A percentile compares a stretch with the other conserved stretches of the same genome.
Conservation (phyloP, 2,113 vertebrate genomes). For the Lepus americanus region DNA sequence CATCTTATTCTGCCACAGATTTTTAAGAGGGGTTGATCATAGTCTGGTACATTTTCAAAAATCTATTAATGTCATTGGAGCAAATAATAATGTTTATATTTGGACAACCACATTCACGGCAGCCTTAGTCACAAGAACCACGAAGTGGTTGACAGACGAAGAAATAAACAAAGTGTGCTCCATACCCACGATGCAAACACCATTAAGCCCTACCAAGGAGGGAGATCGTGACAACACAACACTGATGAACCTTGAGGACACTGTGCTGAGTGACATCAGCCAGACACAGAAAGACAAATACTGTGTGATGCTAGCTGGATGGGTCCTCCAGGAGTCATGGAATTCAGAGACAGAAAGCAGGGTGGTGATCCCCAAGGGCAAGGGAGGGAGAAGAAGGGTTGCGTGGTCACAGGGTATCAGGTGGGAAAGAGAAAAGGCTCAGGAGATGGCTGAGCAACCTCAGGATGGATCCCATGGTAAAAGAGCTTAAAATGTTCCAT, state of each 20-base stretch:
- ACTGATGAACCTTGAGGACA: background rate
- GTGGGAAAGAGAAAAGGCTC: background rate
- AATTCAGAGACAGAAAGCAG: background rate
- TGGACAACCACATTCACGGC: background rate
- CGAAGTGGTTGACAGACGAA: background rate
- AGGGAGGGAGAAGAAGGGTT: background rate
- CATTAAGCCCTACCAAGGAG: background rate
- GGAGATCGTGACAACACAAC: background rate
- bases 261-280: background rate
- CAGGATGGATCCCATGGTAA: rapidly evolving
- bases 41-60: background rate
- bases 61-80: background rate
- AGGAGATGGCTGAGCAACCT: background rate
- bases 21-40: background rate
- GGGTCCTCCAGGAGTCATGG: background rate
- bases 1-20: background rate
- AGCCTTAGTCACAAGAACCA: background rate
- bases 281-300: background rate
- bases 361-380: rapidly evolving
- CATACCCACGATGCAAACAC: too few relatives aligned
- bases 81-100: background rate
- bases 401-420: background rate
- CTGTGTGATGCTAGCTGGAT: rapidly evolving
- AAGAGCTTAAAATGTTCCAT: background rate
- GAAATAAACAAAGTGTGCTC: rapidly evolving